Conservation (phyloP, 1,140 invertebrate species). For the Pentalonia nigronervosa region DNA sequence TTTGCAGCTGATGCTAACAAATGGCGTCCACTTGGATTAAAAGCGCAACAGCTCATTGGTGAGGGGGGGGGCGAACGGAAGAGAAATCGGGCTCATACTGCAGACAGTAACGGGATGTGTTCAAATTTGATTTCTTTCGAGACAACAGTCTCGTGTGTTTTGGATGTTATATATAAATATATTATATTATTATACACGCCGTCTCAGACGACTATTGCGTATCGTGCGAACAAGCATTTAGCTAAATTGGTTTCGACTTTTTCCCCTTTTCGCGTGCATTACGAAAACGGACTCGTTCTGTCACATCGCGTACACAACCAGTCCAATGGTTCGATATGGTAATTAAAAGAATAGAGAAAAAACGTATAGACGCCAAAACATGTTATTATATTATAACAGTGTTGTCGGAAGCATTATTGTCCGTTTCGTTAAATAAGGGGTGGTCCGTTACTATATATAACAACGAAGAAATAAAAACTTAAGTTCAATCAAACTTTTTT, state of each 20-base stretch:
- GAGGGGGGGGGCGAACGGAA: background rate
- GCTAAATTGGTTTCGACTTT: conserved; percentile 3
- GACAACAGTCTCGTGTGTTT: background rate
- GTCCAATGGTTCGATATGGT: background rate
- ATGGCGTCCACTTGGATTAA: conserved; percentile 42
- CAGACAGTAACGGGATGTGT: background rate
- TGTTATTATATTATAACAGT: background rate
- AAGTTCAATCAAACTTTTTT: conserved; percentile 17
- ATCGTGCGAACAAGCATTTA: background rate
- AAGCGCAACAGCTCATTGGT: conserved; percentile 35
- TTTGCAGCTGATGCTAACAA: conserved; percentile 43
- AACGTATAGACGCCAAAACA: background rate
- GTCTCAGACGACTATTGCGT: background rate
- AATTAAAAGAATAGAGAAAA: background rate
- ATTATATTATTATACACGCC: background rate
- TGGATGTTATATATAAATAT: background rate
- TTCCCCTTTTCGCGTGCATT: background rate
- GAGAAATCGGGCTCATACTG: background rate
- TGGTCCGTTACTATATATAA: background rate
- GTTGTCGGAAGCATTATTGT: background rate
- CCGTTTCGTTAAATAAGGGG: background rate
- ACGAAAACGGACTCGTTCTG: background rate
- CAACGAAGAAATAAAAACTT: background rate
- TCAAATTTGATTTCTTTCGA: conserved; percentile 19
- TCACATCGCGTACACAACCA: background rate